Evolutionary conservation across 2,888 invertebrate genomes (phyloP).

Genomic region (Andricus curvator): DNA sequence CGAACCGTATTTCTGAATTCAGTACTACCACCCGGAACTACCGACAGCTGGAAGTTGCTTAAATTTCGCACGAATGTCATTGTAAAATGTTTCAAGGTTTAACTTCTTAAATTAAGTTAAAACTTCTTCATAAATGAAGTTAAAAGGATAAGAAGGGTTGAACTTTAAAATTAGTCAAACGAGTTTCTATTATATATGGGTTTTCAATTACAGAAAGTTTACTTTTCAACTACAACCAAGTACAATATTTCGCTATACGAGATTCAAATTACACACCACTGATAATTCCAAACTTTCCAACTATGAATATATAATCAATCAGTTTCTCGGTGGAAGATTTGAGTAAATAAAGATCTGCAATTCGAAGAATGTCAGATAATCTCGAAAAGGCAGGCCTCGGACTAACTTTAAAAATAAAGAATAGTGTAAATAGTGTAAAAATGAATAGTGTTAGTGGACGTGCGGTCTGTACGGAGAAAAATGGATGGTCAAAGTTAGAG

Average conservation of each 20-base stretch:
- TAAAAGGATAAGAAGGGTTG: neutral
- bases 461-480: too few species aligned
- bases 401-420: too few species aligned
- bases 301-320: conserved; percentile 27
- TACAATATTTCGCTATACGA: conserved; percentile 3
- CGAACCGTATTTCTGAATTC: conserved; percentile 30
- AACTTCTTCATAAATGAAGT: conserved; percentile 20
- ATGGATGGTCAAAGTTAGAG: too few species aligned
- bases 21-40: neutral
- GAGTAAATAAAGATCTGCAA: neutral
- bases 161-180: conserved; percentile 34
- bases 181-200: neutral
- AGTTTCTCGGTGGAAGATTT: neutral
- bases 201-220: conserved; percentile 3
- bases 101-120: conserved; percentile 12
- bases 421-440: too few species aligned
- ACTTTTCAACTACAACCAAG: conserved; percentile 12
- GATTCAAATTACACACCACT: neutral
- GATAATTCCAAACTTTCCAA: neutral
- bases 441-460: too few species aligned
- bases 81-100: conserved; percentile 27
- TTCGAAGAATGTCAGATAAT: neutral
- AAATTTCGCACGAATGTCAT: conserved; percentile 22
- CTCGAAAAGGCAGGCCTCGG: neutral
- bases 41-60: conserved; percentile 28